Base-by-base conservation (phyloP, 2,888 invertebrate genomes). In the Oxycera nigricornis region DNA sequence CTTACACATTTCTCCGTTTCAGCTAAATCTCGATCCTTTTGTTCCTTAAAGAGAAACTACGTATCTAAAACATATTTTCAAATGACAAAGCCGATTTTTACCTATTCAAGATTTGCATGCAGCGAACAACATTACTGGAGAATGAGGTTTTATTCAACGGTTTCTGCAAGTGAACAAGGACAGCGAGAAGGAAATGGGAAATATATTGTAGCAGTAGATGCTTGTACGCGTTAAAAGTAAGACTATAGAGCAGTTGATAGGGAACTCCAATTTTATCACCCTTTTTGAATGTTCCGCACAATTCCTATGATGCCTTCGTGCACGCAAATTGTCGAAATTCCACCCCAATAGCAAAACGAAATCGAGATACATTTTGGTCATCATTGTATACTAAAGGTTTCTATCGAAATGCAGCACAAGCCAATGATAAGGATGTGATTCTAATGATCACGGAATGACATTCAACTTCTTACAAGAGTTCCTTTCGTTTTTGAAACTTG, bases 11-110 rank as follows among this genome's bases (percentile, higher is more conserved):
- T n/a, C n/a, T n/a, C n/a, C n/a, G n/a, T n/a, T n/a, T n/a, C n/a
- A n/a, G n/a, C n/a, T n/a, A n/a, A n/a, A n/a, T n/a, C n/a, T n/a
- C n/a, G n/a, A n/a, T n/a, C n/a, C n/a, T n/a, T n/a, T n/a, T n/a
- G n/a, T n/a, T n/a, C n/a, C n/a, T n/a, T n/a, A n/a, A n/a, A n/a
- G n/a, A n/a, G n/a, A n/a, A n/a, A n/a, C n/a, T n/a, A n/a, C n/a
- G n/a, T n/a, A n/a, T n/a, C n/a, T n/a, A n/a, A n/a, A n/a, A n/a
- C 50, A 7, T 2, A 3, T 55, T 2, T 22, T 41, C 65, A 65
- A 65, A 65, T 39, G 41, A 65, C 52, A 70, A 52, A 70, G 55
- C 70, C 70, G 31, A 70, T 70, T 70, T n/a, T 55, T 55, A 70
- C 70, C 55, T 30, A 70, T 55, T 70, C 70, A 20, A 55, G 14